phyloP scores from a whole-genome alignment of 1,140 invertebrate species.

The Rhysida immarginata region DNA sequence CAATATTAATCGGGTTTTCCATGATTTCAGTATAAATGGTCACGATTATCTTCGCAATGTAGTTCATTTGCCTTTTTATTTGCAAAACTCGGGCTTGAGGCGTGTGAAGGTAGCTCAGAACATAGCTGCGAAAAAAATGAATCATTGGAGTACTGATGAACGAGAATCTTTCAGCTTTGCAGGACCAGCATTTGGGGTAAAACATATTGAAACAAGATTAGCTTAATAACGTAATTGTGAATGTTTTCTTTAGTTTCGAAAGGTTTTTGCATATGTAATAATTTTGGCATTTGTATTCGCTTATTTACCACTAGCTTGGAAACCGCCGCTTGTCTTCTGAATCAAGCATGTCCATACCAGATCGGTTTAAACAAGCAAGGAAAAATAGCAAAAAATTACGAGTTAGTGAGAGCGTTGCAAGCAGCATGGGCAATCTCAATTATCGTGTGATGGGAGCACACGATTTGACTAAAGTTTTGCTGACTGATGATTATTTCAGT shows the following conservation, averaged over 20 bases:
- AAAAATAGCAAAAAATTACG: conserved; percentile 20
- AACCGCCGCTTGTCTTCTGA: conserved; percentile 57
- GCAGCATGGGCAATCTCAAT: conserved; percentile 56
- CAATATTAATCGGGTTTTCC: conserved; percentile 67
- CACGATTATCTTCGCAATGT: conserved; percentile 92
- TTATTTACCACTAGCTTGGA: conserved; percentile 39
- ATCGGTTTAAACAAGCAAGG: conserved; percentile 10
- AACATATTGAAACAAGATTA: too few relatives aligned
- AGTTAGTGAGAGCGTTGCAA: conserved; percentile 67
- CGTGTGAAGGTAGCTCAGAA: conserved; percentile 74
- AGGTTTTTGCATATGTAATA: too few relatives aligned
- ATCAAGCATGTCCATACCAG: conserved; percentile 37
- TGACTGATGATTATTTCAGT: conserved; percentile 90
- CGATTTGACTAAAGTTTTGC: conserved; percentile 40
- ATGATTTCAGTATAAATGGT: conserved; percentile 53
- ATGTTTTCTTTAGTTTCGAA: too few relatives aligned
- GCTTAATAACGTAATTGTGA: too few relatives aligned
- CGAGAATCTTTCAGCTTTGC: conserved; percentile 9
- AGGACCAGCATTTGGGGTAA: not conserved
- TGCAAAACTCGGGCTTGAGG: conserved; percentile 86
- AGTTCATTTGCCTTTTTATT: conserved; percentile 92
- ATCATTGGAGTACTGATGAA: conserved; percentile 16
- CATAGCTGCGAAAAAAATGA: conserved; percentile 36
- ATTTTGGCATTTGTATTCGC: too few relatives aligned
- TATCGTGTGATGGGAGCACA: conserved; percentile 18